Evolutionary conservation across 1,140 invertebrate genomes (phyloP), one percentile per base, ranked within the genome.

Genomic region (Helicoverpa armigera): DNA sequence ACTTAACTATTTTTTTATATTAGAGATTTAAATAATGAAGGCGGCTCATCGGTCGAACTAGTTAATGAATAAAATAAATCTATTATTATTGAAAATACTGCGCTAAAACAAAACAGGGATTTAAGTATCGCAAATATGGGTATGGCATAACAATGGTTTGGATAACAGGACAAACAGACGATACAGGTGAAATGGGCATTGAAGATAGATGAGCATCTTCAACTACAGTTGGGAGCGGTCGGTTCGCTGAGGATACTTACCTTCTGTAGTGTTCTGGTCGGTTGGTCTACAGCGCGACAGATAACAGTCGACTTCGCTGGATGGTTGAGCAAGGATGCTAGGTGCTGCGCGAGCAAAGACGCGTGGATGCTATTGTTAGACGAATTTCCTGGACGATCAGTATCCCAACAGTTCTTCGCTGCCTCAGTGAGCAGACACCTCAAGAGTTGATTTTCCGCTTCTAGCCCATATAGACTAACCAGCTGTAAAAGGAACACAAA

Each of bases 401-500:
- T 89, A 74, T 93, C 90, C 94, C 93, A 93, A 60, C 88, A 88
- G 75, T 88, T 85, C 84, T 92, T 91, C 35, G 90, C 89, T 63
- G 94, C 94, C 83, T 94, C 94, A 76, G 87, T 90, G n/a, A 94
- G 87, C 83, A 94, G 83, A 79, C 90, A 90, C 89, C 89, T 94
- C 87, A 95, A 83, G 60, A 95, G 87, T 82, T 95, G 92, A 88
- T 93, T 94, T 85, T 94, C 94, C 82, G 94, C 94, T 91, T 94
- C 94, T 88, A 95, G 88, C 65, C 94, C 94, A 92, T 94, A 91
- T 51, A 88, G 78, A 88, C 84, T 90, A 83, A 95, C 91, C 88
- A 95, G 88, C 94, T 95, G 88, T 56, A 16, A 73, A 76, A 54
- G 85, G 50, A 87, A 43, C 9, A 43, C 9, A 9, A 83, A 74